These are phyloP conservation scores for Galerucella pusilla DNA, from an alignment of 2,888 invertebrate species.

Conservation along the genomic window DNA sequence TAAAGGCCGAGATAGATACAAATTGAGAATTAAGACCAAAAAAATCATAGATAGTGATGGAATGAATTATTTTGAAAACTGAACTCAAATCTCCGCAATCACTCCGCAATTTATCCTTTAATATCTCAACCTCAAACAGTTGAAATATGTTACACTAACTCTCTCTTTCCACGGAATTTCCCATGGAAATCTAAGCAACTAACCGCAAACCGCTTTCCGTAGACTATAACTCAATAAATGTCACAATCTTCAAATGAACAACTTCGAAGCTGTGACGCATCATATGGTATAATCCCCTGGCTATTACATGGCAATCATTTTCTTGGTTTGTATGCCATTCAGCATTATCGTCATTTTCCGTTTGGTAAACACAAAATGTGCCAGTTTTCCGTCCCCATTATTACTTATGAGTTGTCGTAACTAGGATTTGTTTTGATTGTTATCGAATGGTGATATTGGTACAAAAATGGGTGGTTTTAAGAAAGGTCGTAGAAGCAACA, in stretches of 20 bases:
- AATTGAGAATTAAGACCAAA: too few species aligned
- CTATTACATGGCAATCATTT: constrained; percentile 41
- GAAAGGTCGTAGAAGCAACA: background rate
- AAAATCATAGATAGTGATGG: too few species aligned
- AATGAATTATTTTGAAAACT: too few species aligned
- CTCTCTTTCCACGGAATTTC: constrained; percentile 19
- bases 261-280: constrained; percentile 24
- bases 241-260: constrained; percentile 27
- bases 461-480: background rate
- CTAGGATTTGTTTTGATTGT: background rate
- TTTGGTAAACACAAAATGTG: constrained; percentile 16
- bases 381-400: background rate
- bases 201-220: constrained; percentile 29
- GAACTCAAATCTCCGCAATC: too few species aligned
- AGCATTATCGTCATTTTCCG: constrained; percentile 36
- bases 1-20: too few species aligned
- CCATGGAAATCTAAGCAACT: constrained; percentile 20
- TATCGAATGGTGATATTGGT: background rate
- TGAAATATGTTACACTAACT: constrained; percentile 23
- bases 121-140: constrained; percentile 23
- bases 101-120: background rate
- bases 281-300: constrained; percentile 40
- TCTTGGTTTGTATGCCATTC: constrained; percentile 39
- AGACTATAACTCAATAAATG: constrained; percentile 35
- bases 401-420: constrained; percentile 1